These are phyloP conservation scores for Crambe crambe DNA, from an alignment of 37 sponge, comb jelly and placozoan genomes.

Conservation along the genomic window DNA sequence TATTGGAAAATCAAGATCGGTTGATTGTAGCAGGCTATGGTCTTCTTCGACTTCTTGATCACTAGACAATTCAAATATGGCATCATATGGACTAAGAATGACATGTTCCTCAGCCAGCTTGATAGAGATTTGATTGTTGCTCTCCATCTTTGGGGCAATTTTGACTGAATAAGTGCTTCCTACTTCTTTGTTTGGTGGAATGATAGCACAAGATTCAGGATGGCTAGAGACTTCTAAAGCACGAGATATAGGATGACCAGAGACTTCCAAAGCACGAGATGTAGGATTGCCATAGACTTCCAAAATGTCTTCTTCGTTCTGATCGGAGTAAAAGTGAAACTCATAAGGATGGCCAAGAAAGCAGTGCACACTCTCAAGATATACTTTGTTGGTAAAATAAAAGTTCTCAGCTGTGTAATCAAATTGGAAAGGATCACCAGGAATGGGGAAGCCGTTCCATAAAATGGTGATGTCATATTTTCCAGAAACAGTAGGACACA, in stretches of 20 bases:
- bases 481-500: slow-evolving; percentile 36
- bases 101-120: slow-evolving; percentile 41
- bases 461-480: slow-evolving; percentile 45
- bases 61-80: slow-evolving; percentile 21
- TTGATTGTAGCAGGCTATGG: not conserved
- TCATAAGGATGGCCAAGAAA: slow-evolving; percentile 4
- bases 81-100: slow-evolving; percentile 56
- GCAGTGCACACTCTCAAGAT: slow-evolving; percentile 17
- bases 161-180: slow-evolving; percentile 22
- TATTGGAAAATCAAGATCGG: not conserved
- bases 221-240: too few relatives aligned
- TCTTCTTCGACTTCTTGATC: not conserved
- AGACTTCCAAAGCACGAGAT: slow-evolving; percentile 20
- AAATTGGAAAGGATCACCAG: slow-evolving; percentile 66
- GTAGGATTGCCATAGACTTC: slow-evolving; percentile 23
- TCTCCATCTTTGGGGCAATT: slow-evolving; percentile 26
- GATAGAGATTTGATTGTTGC: slow-evolving; percentile 28
- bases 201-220: slow-evolving; percentile 20
- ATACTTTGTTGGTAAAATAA: slow-evolving; percentile 20
- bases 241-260: too few relatives aligned
- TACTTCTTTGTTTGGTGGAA: not conserved
- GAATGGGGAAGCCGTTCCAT: slow-evolving; percentile 54
- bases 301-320: slow-evolving; percentile 23
- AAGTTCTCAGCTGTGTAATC: slow-evolving; percentile 1
- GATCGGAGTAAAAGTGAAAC: slow-evolving; percentile 38